phyloP scores from a whole-genome alignment of 1,140 invertebrate species.

The Penaeus vannamei region DNA sequence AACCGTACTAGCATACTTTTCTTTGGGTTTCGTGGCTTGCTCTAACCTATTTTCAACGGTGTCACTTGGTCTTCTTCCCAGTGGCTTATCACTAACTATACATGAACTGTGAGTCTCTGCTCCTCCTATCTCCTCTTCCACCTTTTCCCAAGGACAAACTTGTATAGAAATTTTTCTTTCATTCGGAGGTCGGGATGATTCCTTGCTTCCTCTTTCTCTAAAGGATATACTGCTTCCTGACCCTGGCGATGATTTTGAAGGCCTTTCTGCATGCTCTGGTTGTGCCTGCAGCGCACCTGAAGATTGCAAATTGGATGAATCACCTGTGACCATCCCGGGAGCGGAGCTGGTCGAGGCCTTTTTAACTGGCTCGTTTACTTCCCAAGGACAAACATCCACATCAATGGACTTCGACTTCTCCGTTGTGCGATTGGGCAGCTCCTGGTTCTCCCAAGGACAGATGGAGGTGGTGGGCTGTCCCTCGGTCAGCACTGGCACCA shows the following conservation, averaged over 20 bases:
- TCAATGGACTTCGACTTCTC: slow-evolving; percentile 66
- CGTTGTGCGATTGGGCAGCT: slow-evolving; percentile 54
- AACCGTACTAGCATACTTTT: slow-evolving; percentile 44
- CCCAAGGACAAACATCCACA: slow-evolving; percentile 68
- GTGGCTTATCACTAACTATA: not conserved
- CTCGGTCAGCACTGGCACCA: slow-evolving; percentile 40
- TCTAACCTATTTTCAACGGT: slow-evolving; percentile 40
- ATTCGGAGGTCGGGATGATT: slow-evolving; percentile 40
- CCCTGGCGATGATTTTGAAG: slow-evolving; percentile 24
- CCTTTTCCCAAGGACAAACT: slow-evolving; percentile 60
- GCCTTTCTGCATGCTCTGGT: slow-evolving; percentile 47
- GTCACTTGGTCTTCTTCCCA: slow-evolving; percentile 22
- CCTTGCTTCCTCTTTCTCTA: slow-evolving; percentile 54
- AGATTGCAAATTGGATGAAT: not conserved
- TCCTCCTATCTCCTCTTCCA: slow-evolving; percentile 40
- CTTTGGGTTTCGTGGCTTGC: slow-evolving; percentile 46
- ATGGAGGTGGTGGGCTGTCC: slow-evolving; percentile 49
- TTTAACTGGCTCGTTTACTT: slow-evolving; percentile 52
- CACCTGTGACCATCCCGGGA: slow-evolving; percentile 32
- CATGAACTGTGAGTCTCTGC: slow-evolving; percentile 30
- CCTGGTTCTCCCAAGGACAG: slow-evolving; percentile 61
- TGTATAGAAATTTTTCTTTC: slow-evolving; percentile 60
- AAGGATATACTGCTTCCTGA: not conserved
- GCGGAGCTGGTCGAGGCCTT: slow-evolving; percentile 52
- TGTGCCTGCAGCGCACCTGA: slow-evolving; percentile 23